phyloP scores from a whole-genome alignment of 1,140 invertebrate genomes.

The Oedothorax gibbosus region DNA sequence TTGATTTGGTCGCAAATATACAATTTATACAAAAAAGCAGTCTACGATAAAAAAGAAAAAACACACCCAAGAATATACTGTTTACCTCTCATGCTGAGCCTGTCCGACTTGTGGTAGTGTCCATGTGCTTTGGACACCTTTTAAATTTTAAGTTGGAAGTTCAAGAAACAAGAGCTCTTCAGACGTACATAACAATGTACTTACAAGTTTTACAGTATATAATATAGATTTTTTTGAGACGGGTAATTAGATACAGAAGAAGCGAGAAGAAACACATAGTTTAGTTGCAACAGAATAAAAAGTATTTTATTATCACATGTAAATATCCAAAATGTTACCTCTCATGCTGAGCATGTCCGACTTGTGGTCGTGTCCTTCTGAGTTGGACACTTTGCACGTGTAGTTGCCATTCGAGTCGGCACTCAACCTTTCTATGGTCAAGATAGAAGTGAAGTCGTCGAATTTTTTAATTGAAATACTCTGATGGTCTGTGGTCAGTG shows the following conservation, averaged over 20 bases:
- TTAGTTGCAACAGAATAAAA: no score
- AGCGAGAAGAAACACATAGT: no score
- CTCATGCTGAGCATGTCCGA: conserved; percentile 35
- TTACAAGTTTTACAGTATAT: no score
- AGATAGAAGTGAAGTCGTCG: conserved; percentile 7
- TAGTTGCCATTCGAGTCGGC: conserved; percentile 63
- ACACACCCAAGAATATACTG: background rate
- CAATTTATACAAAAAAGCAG: background rate
- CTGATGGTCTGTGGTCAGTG: background rate
- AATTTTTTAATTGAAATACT: conserved; percentile 33
- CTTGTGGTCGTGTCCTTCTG: conserved; percentile 47
- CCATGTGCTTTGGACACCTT: conserved; percentile 54
- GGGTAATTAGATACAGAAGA: no score
- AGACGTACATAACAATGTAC: no score
- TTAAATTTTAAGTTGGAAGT: no score
- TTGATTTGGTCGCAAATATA: background rate
- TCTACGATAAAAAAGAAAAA: background rate
- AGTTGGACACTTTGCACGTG: conserved; percentile 61
- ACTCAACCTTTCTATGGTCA: conserved; percentile 37
- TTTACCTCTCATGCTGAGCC: background rate
- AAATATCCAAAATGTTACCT: background rate
- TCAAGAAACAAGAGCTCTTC: no score
- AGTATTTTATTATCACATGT: no score
- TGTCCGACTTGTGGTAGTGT: conserved; percentile 22
- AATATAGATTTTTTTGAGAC: no score